Conservation (phyloP, 1,140 invertebrate species). For the Drosophila neocordata region DNA sequence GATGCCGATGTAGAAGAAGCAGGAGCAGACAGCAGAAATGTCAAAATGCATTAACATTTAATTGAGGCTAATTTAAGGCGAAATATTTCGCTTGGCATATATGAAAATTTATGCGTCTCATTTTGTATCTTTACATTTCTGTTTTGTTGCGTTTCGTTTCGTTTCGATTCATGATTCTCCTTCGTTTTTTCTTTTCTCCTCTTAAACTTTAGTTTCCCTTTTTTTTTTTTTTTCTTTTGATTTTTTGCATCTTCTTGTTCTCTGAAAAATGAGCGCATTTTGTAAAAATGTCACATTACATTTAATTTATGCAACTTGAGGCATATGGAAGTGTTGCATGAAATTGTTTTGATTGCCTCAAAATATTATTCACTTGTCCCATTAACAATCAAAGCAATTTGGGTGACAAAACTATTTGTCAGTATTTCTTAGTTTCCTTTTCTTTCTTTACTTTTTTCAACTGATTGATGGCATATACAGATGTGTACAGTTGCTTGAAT, state of each 20-base stretch:
- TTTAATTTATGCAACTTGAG: constrained; percentile 78
- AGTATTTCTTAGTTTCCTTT: neutral
- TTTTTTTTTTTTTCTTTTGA: constrained; percentile 21
- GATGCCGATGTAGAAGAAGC: constrained; percentile 21
- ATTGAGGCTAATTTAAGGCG: constrained; percentile 83
- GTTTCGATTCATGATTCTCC: constrained; percentile 16
- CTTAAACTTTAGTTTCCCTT: neutral
- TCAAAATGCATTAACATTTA: constrained; percentile 83
- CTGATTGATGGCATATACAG: neutral
- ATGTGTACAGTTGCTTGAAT: neutral
- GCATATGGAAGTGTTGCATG: constrained; percentile 64
- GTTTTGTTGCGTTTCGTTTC: constrained; percentile 26
- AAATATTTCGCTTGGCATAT: constrained; percentile 74
- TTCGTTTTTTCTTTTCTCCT: constrained; percentile 4
- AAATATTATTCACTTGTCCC: constrained; percentile 15
- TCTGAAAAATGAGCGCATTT: constrained; percentile 82
- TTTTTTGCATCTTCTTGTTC: constrained; percentile 51
- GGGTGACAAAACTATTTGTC: constrained; percentile 12
- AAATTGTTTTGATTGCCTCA: constrained; percentile 65
- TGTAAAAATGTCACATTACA: constrained; percentile 83
- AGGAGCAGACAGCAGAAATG: constrained; percentile 65
- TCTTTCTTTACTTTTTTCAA: neutral
- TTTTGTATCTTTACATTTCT: constrained; percentile 47
- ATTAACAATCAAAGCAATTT: constrained; percentile 20
- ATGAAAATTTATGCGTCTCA: constrained; percentile 81